These are phyloP conservation scores for Listronotus oregonensis DNA, from an alignment of 1,140 invertebrate species.

Conservation along the genomic window DNA sequence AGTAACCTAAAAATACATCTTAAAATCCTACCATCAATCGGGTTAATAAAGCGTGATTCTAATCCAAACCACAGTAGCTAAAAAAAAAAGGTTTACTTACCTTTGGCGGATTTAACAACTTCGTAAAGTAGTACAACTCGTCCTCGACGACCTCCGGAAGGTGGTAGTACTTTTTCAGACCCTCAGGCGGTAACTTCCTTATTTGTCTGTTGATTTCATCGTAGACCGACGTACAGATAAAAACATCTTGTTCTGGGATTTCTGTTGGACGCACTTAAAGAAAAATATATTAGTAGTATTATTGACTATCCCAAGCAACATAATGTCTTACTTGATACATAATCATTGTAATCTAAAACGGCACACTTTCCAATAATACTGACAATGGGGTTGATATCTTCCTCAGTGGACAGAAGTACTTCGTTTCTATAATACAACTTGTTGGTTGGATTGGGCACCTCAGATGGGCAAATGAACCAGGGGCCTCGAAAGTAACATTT, in stretches of 20 bases:
- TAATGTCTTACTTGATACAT: conserved; percentile 75
- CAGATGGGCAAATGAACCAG: conserved; percentile 86
- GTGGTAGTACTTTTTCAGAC: conserved; percentile 83
- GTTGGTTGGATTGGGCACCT: conserved; percentile 76
- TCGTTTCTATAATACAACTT: conserved; percentile 94
- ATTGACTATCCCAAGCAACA: too few species aligned
- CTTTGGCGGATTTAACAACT: conserved; percentile 75
- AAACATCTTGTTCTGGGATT: conserved; percentile 90
- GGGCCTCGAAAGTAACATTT: conserved; percentile 92
- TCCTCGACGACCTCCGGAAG: conserved; percentile 84
- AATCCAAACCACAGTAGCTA: background rate
- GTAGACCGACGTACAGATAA: conserved; percentile 91
- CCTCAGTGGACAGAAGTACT: conserved; percentile 87
- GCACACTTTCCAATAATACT: conserved; percentile 90
- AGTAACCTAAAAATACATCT: too few species aligned
- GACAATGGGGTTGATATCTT: conserved; percentile 88
- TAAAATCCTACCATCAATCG: too few species aligned
- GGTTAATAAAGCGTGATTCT: background rate
- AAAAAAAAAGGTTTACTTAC: conserved; percentile 56
- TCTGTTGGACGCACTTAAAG: conserved; percentile 87
- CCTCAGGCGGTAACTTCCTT: conserved; percentile 70
- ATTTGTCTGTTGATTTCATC: conserved; percentile 85
- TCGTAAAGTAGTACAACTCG: conserved; percentile 90
- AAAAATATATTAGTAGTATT: too few species aligned
- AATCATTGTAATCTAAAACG: conserved; percentile 90